A percentile compares a stretch with the other conserved stretches of the same genome.
phyloP scores from a whole-genome alignment of 2,113 vertebrate genomes.

The mouse (Mus musculus) region GRCm39 chr11:22092501-22093000 shows the following conservation, averaged over 20 bases:
- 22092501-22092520: neutral
- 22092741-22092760: neutral
- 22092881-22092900: neutral
- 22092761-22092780: neutral
- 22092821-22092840: neutral
- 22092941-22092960: neutral
- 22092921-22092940: conserved; percentile 44
- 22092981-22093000: neutral
- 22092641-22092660: neutral
- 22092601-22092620: neutral
- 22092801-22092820: neutral
- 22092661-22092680: conserved; percentile 23
- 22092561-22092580: neutral
- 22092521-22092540: neutral
- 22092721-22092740: neutral
- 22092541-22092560: neutral
- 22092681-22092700: neutral
- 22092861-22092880: neutral
- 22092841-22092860: neutral
- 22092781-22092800: neutral
- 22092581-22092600: neutral
- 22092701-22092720: neutral
- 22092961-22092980: neutral
- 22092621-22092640: neutral
- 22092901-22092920: neutral